Percentiles rank a stretch among this genome's conserved stretches.
These are phyloP conservation scores for Alviniconcha strummeri DNA, from an alignment of 2,888 invertebrate species.

Conservation along the genomic window DNA sequence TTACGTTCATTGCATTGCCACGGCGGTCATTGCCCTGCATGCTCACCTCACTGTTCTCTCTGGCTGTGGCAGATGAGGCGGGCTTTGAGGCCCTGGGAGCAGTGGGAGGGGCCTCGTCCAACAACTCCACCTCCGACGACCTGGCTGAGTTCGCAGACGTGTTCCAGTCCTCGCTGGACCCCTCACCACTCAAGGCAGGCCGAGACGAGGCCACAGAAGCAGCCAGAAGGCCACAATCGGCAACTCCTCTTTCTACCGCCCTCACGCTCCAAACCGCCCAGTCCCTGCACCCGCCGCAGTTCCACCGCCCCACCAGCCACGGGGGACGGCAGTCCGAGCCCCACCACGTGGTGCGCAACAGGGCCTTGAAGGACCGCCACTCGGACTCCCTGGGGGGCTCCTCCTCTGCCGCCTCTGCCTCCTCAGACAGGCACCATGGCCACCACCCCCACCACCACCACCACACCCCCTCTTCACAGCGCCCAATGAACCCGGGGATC, in stretches of 20 bases:
- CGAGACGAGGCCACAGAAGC: neutral
- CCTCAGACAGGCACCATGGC: neutral
- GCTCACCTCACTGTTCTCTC: too few species aligned
- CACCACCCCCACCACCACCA: constrained; percentile 10
- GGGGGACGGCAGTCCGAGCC: constrained; percentile 21
- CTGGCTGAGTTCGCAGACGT: constrained; percentile 17
- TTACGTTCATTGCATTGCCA: too few species aligned
- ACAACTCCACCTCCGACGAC: constrained; percentile 39
- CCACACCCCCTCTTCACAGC: neutral
- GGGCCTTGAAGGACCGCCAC: constrained; percentile 26
- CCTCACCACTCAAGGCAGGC: neutral
- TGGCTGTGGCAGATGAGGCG: constrained; percentile 42
- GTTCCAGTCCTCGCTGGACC: constrained; percentile 21
- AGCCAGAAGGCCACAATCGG: neutral
- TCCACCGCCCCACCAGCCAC: constrained; percentile 18
- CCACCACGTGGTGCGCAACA: constrained; percentile 22
- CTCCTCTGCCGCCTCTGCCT: neutral
- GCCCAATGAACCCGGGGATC: constrained; percentile 35
- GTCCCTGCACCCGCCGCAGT: constrained; percentile 28
- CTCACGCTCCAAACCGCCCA: constrained; percentile 2
- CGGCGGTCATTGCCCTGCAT: too few species aligned
- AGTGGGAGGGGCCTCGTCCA: constrained; percentile 53
- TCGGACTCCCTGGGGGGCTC: neutral
- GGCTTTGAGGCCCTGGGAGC: constrained; percentile 52
- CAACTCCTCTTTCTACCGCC: neutral